A percentile compares a stretch with the other conserved stretches of the same genome.
phyloP scores from a whole-genome alignment of 2,113 vertebrate species.

The Callospermophilus lateralis region DNA sequence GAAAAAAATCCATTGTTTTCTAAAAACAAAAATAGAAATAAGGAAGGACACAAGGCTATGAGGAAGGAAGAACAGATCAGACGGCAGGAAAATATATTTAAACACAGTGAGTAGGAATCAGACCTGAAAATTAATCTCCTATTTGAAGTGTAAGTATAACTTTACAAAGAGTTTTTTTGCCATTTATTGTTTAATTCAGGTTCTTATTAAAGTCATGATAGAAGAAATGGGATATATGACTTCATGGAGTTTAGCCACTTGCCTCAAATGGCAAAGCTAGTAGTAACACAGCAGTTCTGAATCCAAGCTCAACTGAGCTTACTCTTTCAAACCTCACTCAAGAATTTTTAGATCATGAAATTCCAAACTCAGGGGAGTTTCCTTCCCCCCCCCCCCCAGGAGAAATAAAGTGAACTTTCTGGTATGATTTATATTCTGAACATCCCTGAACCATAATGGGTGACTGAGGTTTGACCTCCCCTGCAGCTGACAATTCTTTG shows the following conservation, averaged over 20 bases:
- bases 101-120: neutral
- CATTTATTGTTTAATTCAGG: neutral
- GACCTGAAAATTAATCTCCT: constrained; percentile 7
- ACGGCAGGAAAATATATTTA: neutral
- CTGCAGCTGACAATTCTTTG: neutral
- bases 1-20: no score
- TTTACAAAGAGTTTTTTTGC: neutral
- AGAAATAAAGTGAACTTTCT: neutral
- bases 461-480: neutral
- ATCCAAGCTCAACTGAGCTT: neutral
- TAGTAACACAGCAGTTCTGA: neutral
- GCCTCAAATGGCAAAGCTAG: neutral
- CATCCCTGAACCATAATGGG: neutral
- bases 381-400: neutral
- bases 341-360: constrained; percentile 1
- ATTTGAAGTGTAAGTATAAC: neutral
- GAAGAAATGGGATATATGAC: neutral
- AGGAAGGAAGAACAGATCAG: neutral
- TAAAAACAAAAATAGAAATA: neutral
- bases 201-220: neutral
- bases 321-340: neutral
- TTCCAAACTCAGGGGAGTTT: neutral
- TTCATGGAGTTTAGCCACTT: neutral
- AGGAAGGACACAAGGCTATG: no score
- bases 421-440: constrained; percentile 40